Conservation (phyloP, 2,888 invertebrate genomes). For the Tipula vernalis region DNA sequence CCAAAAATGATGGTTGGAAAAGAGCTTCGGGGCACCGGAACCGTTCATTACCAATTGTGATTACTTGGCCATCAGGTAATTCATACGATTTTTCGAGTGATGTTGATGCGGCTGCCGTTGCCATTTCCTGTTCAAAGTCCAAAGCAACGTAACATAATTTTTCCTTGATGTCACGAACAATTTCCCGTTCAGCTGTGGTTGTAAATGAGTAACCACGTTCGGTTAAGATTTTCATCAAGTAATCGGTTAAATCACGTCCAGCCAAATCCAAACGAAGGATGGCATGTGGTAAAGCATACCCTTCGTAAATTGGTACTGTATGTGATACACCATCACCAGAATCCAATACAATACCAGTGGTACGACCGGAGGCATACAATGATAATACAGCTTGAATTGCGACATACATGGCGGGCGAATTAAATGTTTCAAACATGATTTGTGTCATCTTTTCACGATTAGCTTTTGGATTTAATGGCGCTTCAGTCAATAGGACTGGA, state of each 20-base stretch:
- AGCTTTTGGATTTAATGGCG: slow-evolving; percentile 78
- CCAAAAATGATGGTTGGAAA: slow-evolving; percentile 85
- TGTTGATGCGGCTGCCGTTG: slow-evolving; percentile 80
- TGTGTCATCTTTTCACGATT: slow-evolving; percentile 88
- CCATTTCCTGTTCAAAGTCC: slow-evolving; percentile 91
- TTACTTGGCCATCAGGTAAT: slow-evolving; percentile 84
- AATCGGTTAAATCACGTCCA: slow-evolving; percentile 85
- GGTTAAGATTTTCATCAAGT: slow-evolving; percentile 87
- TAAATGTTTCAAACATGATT: slow-evolving; percentile 89
- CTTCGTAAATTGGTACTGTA: slow-evolving; percentile 92
- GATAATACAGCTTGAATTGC: slow-evolving; percentile 89
- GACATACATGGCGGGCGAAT: slow-evolving; percentile 89
- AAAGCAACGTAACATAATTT: slow-evolving; percentile 83
- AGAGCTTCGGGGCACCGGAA: slow-evolving; percentile 94
- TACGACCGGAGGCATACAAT: slow-evolving; percentile 89
- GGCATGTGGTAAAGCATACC: slow-evolving; percentile 85
- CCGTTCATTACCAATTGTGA: slow-evolving; percentile 84
- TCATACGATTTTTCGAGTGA: slow-evolving; percentile 92
- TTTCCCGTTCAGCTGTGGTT: slow-evolving; percentile 86
- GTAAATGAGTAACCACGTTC: slow-evolving; percentile 87
- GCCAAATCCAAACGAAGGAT: slow-evolving; percentile 87
- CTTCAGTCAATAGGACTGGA: slow-evolving; percentile 77
- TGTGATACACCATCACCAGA: slow-evolving; percentile 93
- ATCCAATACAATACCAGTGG: slow-evolving; percentile 91
- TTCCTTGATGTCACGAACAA: slow-evolving; percentile 90